Base-by-base conservation (phyloP, 2,888 invertebrate species). In the Drosophila mimetica region DNA sequence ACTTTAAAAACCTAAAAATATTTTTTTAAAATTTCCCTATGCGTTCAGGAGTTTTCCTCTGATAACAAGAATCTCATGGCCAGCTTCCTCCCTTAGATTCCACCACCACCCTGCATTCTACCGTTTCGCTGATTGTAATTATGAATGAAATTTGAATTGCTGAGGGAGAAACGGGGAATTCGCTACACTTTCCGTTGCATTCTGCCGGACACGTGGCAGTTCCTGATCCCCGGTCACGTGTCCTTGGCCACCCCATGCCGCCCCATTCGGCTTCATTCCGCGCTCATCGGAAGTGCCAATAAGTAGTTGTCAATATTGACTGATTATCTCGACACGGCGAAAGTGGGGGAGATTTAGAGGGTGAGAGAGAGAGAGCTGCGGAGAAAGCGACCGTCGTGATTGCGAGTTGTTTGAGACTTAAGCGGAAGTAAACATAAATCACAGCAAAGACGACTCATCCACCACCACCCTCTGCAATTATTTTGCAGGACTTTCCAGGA, bases 291-390 rank as follows among this genome's bases (percentile, higher is more conserved):
- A 90, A 87, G 88, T 89, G 85, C 79, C 90, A 90, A 90, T 89
- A 89, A 90, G 90, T 88, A 90, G 90, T 89, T 89, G 89, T 90
- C 90, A 89, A 90, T 90, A 90, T 90, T 90, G 90, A 89, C 89
- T 89, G 90, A 90, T 90, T 88, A 88, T 90, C 84, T 79, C 80
- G 74, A 79, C 79, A 76, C 78, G 67, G 63, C 54, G 52, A 60
- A 61, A 66, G 64, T 47, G 74, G 60, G 37, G 36, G 36, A 46
- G 25, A 39, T 30, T 8, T 1, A 6, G 25, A 42, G 30, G n/a
- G 36, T n/a, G 36, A n/a, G 25, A 9, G 25, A 42, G 30, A n/a
- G 36, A n/a, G 36, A n/a, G 25, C 7, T 36, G 59, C 25, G 46
- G n/a, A 53, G 59, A 25, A 37, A 53, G 44, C 59, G 69, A 39